Base-by-base conservation (phyloP, 2,888 invertebrate genomes). In the Cataglyphis livida region DNA sequence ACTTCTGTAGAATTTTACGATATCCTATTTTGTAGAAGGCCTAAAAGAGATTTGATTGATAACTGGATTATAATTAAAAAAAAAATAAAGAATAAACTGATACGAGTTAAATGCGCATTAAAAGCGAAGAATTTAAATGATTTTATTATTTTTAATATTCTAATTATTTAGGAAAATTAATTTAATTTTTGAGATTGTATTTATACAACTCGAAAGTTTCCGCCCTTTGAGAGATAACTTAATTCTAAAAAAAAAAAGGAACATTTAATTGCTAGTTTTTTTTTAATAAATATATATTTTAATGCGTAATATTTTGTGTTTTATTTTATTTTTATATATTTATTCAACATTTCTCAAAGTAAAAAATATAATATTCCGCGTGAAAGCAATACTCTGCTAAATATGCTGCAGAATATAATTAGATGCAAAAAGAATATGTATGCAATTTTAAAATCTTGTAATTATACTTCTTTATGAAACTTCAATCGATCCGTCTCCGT, bases 221-320 rank as follows among this genome's bases (percentile, higher is more conserved):
- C 9, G 10, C 41, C 15, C 61, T 28, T 61, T 61, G 21, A 9
- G 38, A 38, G 9, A 44, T 25, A 59, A 41, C 21, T 59, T 59
- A 41, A 48, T 74, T n/a, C 32, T 25, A 38, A 74, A 44, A 21
- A 5, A 62, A 32, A 32, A 7, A 15, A 21, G 10, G 32, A 32
- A 62, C 21, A 35, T 74, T 61, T 62, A 74, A 74, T 48, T 62
- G 44, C 21, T 32, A 15, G 44, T 74, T 62, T 44, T 5, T 1
- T 25, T 25, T 74, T 59, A 73, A 59, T 73, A 28, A 38, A 59
- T 57, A 71, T 57, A 59, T 57, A 71, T 41, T 54, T 74, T 62
- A 21, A 48, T 74, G 61, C 73, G 48, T 32, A 41, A 59, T 12
- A 61, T 74, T 62, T 48, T 21, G 15, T 35, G 44, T 48, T 74